Base-by-base conservation (phyloP, 2,888 invertebrate genomes). In the Anorthoa munda region DNA sequence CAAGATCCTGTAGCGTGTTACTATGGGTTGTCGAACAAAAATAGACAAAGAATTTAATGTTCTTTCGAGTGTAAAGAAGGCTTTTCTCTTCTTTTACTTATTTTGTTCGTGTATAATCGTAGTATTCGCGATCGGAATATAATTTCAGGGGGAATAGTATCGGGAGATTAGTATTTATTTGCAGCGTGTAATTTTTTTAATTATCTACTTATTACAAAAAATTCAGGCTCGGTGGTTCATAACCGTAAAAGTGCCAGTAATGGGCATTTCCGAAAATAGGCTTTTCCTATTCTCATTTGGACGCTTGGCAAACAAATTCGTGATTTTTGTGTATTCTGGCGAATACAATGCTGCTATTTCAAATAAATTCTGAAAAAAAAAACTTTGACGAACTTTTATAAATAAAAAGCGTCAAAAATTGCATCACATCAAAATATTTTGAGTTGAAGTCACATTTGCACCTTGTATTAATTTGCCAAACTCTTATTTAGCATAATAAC, bases 11-110 rank as follows among this genome's bases (percentile, higher is more conserved):
- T 90, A 81, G 87, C 86, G 86, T 91, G 92, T 91, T 94, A 93
- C 94, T 92, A 94, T 90, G 93, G 93, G 92, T 92, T 93, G 92
- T 94, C 93, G 92, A 93, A 92, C 88, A 91, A 94, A 95, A 95
- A 95, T 93, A 94, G 92, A 92, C 88, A 90, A 94, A 94, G 90
- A 92, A 86, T 86, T 86, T 94, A 92, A 93, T 94, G 94, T 93
- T 93, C 93, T 91, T 93, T 92, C 90, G 92, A 94, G 92, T 92
- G 92, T 91, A 90, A 91, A 91, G 89, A 82, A 72, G 87, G 81
- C 83, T 87, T 86, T 86, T 61, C 61, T 68, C 78, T 87, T 81
- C 87, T 82, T 78, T 77, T 88, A 76, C 87, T 88, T 88, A 88
- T 87, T 89, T 87, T 90, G 39, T 91, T 58, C 71, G 61, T 78